A percentile compares a stretch with the other conserved stretches of the same genome.
These are phyloP conservation scores for Heliothis virescens DNA, from an alignment of 1,140 invertebrate genomes.

Conservation along the genomic window DNA sequence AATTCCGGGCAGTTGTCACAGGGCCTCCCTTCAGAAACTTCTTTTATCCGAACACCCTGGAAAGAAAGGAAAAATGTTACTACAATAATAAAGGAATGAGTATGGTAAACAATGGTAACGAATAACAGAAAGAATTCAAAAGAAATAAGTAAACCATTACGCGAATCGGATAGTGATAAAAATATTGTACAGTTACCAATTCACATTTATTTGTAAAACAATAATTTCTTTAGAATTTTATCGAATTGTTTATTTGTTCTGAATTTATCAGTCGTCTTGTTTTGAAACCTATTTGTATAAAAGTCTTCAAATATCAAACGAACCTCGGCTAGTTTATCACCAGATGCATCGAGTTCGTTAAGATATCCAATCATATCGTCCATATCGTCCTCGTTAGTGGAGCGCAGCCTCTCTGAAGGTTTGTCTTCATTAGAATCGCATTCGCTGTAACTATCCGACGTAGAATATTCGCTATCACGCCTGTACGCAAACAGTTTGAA, in stretches of 20 bases:
- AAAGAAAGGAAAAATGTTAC: conserved; percentile 57
- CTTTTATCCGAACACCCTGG: conserved; percentile 93
- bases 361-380: conserved; percentile 52
- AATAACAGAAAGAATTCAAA: not conserved
- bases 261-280: not conserved
- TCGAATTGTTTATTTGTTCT: not conserved
- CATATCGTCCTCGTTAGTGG: conserved; percentile 38
- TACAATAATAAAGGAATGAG: conserved; percentile 47
- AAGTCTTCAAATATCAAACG: conserved; percentile 28
- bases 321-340: conserved; percentile 48
- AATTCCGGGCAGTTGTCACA: conserved; percentile 93
- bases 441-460: conserved; percentile 82
- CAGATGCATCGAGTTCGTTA: conserved; percentile 13
- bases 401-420: conserved; percentile 37
- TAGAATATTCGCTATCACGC: conserved; percentile 73
- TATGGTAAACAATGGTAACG: no score
- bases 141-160: not conserved
- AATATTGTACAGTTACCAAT: not conserved
- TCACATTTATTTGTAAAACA: conserved; percentile 5
- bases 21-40: conserved; percentile 94
- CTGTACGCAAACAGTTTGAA: conserved; percentile 79
- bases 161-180: not conserved
- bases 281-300: not conserved
- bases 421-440: conserved; percentile 72
- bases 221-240: not conserved